phyloP scores from a whole-genome alignment of 2,113 vertebrate genomes.

The Casuarius casuarius region DNA sequence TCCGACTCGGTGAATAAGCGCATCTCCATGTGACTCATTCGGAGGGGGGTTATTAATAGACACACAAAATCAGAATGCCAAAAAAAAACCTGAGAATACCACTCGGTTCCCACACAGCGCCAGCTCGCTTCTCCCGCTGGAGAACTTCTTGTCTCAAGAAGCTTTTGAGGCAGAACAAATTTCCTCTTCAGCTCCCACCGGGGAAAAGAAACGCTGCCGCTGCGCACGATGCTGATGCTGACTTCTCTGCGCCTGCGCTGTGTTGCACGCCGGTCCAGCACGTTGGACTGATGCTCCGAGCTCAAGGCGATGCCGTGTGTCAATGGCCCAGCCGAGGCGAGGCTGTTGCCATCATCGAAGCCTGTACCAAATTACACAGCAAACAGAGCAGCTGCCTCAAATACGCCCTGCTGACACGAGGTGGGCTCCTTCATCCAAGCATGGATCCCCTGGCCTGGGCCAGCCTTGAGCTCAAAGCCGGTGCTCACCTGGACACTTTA shows the following conservation, averaged over 20 bases:
- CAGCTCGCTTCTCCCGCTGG: neutral
- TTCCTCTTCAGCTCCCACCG: neutral
- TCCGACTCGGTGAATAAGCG: conserved; percentile 33
- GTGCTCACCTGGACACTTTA: neutral
- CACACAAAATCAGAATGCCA: conserved; percentile 43
- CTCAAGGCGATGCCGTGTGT: neutral
- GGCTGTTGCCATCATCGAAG: no score
- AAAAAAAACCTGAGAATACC: conserved; percentile 3
- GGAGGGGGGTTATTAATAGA: conserved; percentile 63
- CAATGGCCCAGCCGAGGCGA: rapidly evolving
- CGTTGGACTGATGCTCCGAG: neutral
- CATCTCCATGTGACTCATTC: conserved; percentile 62
- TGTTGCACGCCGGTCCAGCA: neutral
- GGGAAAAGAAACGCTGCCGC: neutral
- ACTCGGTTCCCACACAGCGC: neutral
- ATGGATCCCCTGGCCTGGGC: neutral
- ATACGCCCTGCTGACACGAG: no score
- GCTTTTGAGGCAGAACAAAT: neutral
- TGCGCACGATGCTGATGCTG: neutral
- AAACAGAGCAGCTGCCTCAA: neutral
- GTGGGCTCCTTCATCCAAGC: neutral
- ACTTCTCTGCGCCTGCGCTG: neutral
- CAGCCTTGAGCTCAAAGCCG: neutral
- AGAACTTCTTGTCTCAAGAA: neutral
- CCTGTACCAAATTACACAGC: neutral